Conservation (phyloP, 64 coral and sea anemone species). For the Actinia equina region DNA sequence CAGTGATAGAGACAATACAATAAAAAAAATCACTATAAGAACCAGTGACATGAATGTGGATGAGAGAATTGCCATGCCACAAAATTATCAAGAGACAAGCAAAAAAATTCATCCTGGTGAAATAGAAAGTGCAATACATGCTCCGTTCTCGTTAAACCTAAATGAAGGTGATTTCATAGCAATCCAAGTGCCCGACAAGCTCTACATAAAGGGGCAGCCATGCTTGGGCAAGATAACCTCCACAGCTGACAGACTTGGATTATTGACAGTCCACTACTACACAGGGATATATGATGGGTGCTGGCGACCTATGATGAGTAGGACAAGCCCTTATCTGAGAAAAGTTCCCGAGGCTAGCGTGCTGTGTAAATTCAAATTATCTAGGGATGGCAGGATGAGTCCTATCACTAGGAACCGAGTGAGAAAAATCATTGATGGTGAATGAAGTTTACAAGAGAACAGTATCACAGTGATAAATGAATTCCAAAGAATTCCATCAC, state of each 20-base stretch:
- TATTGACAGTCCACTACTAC: slow-evolving; percentile 87
- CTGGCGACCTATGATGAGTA: slow-evolving; percentile 97
- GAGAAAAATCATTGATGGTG: slow-evolving; percentile 68
- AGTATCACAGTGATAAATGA: neutral
- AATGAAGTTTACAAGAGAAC: neutral
- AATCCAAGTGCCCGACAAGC: slow-evolving; percentile 84
- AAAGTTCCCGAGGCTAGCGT: slow-evolving; percentile 70
- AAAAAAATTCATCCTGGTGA: neutral
- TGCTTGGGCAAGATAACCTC: slow-evolving; percentile 83
- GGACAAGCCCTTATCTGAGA: slow-evolving; percentile 88
- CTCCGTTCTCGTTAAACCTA: slow-evolving; percentile 20
- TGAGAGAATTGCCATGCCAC: neutral
- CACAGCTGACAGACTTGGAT: slow-evolving; percentile 49
- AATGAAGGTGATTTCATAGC: slow-evolving; percentile 86
- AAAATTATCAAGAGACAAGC: neutral
- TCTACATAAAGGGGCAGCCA: slow-evolving; percentile 95
- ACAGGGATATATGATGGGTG: slow-evolving; percentile 76
- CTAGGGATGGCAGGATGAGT: slow-evolving; percentile 71
- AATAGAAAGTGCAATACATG: neutral
- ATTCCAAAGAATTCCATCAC: neutral
- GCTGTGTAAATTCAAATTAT: slow-evolving; percentile 85
- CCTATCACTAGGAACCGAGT: slow-evolving; percentile 69
- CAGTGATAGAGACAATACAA: slow-evolving; percentile 23
- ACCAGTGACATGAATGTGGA: slow-evolving; percentile 47
- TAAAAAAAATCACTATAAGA: slow-evolving; percentile 43